Evolutionary conservation across 2,113 vertebrate species (phyloP).

Genomic region (Psephotus haematonotus): DNA sequence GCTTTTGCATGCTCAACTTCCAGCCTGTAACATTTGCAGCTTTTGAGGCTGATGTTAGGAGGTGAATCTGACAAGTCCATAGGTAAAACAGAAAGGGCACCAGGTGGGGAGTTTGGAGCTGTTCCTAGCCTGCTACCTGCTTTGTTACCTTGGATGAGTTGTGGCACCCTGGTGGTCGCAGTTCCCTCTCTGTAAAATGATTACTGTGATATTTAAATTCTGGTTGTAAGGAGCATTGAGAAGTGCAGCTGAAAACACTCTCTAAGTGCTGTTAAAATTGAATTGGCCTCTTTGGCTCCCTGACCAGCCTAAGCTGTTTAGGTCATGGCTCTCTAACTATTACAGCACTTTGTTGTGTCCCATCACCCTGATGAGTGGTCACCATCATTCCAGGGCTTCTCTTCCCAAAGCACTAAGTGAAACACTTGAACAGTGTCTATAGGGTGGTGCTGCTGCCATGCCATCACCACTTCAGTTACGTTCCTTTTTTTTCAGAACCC

Average conservation of each 20-base stretch:
- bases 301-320: background rate
- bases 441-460: background rate
- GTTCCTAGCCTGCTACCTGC: slow-evolving; percentile 4
- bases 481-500: background rate
- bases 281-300: background rate
- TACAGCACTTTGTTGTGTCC: background rate
- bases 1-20: background rate
- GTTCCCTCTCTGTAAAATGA: background rate
- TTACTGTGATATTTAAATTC: slow-evolving; percentile 33
- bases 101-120: background rate
- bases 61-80: background rate
- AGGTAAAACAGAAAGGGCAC: background rate
- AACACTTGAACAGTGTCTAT: background rate
- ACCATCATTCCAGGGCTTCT: background rate
- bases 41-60: background rate
- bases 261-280: background rate
- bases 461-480: background rate
- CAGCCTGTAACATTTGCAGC: background rate
- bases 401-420: background rate
- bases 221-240: slow-evolving; percentile 5
- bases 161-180: background rate
- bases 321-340: background rate
- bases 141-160: slow-evolving; percentile 36
- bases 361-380: background rate
- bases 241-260: background rate